Base-by-base conservation (phyloP, 2,113 vertebrate genomes). In the Craseonycteris thonglongyai region DNA sequence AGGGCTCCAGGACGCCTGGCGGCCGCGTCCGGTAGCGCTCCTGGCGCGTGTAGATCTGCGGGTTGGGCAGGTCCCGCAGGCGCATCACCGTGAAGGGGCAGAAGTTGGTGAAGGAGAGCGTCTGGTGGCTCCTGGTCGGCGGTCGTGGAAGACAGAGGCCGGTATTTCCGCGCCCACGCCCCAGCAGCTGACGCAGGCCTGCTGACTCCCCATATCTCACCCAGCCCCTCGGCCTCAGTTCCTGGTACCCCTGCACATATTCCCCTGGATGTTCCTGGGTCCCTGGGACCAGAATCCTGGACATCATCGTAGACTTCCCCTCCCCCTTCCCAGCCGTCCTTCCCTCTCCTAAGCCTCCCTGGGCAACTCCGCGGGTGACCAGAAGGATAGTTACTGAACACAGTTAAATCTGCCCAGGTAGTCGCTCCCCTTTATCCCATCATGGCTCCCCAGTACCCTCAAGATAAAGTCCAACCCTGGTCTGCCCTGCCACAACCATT, bases 11-110 rank as follows among this genome's bases (percentile, higher is more conserved):
- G 49, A 97, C 38, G 0, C 69, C 28, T 0, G 98, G 98, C 0
- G 98, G 97, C 40, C 15, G 35, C 0, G 95, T 94, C 2, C 0
- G 69, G 59, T 98, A 98, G n/a, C 76, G 85, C 49, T 98, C 98
- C 87, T 96, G 63, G 15, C 98, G 98, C 11, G 94, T 94, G 81
- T 72, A 97, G 16, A 35, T 71, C 83, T 98, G 96, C 0, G 93
- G 91, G 0, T 18, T 0, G 1, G 96, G 97, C 59, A 97, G n/a
- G 7, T 90, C 45, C 15, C n/a, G 11, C 13, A 98, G 4, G 15
- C n/a, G 68, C 56, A 98, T 47, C 3, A 14, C 0, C 19, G 54
- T 30, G 78, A 98, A 98, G 6, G 97, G 96, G 81, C 98, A 98
- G 6, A 16, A 5, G 22, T 90, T 63, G 66, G 3, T 6, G 78